Evolutionary conservation across 1,140 invertebrate species (phyloP), one percentile per base, ranked within the genome.

Genomic region (Cephus cinctus): DNA sequence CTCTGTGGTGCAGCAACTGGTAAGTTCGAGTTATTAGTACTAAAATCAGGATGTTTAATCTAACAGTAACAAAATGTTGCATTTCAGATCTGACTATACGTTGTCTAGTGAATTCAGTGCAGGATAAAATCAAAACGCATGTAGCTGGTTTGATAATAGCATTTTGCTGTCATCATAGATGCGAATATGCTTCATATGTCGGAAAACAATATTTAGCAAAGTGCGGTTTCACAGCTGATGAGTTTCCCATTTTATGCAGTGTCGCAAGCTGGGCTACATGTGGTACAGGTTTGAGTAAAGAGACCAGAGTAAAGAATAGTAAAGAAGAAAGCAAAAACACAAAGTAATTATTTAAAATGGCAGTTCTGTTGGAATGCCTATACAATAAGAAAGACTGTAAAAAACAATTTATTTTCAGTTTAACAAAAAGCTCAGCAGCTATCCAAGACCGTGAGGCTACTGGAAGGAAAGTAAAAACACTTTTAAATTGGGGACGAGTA

Each of bases 141-240:
- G 73, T 83, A 2, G 56, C 67, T 35, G 91, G 89, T 3, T 57
- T 87, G 11, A 63, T 89, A 9, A 81, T 94, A 65, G 90, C 92
- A 2, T 83, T 92, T 11, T 94, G 92, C 67, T 95, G 92, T 71
- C 92, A 94, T 76, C 92, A 95, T 73, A 81, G 83, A 39, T 92
- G 89, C 65, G 74, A 82, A 22, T 91, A 85, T 79, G 67, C 68
- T 18, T 67, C 80, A 0, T 93, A 89, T 67, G 79, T 85, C 21
- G 91, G 87, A 2, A 82, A 83, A 59, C 36, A 78, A 1, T 86
- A 81, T 54, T 72, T 88, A 18, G 54, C 76, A 65, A 61, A 46
- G 23, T 66, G 82, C 51, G 81, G 80, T 3, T 79, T 94, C 16
- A 73, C 59, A 1, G 57, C 62, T 1, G 65, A 78, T n/a, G 85